Percentiles rank a stretch among this genome's conserved stretches.
phyloP scores from a whole-genome alignment of 2,113 vertebrate species.

The Neotragus pygmaeus region DNA sequence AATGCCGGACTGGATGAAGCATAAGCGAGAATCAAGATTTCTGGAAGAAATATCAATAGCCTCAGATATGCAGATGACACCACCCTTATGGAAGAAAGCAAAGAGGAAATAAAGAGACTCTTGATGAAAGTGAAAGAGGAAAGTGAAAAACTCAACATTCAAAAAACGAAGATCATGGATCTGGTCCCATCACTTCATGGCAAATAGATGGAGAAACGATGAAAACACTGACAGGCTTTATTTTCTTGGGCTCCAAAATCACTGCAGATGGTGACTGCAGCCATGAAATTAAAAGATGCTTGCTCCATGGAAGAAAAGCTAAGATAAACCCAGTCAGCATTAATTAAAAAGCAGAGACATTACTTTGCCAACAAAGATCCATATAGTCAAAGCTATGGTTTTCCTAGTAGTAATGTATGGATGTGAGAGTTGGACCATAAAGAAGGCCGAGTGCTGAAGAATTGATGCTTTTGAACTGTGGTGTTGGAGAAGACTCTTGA shows the following conservation, averaged over 20 bases:
- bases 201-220: not conserved
- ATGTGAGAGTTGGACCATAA: not conserved
- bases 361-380: not conserved
- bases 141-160: not conserved
- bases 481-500: not conserved
- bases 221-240: not conserved
- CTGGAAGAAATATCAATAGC: not conserved
- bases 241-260: not conserved
- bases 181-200: not conserved
- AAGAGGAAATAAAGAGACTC: not conserved
- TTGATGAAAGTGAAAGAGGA: not conserved
- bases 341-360: not conserved
- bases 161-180: not conserved
- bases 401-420: not conserved
- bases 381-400: not conserved
- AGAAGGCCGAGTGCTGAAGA: not conserved
- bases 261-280: not conserved
- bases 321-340: not conserved
- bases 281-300: not conserved
- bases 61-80: not conserved
- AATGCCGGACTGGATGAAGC: not conserved
- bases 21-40: not conserved
- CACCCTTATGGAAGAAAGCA: not conserved
- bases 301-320: not conserved
- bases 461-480: not conserved